Conservation (phyloP, 2,113 vertebrate genomes). For the Syrrhaptes paradoxus region DNA sequence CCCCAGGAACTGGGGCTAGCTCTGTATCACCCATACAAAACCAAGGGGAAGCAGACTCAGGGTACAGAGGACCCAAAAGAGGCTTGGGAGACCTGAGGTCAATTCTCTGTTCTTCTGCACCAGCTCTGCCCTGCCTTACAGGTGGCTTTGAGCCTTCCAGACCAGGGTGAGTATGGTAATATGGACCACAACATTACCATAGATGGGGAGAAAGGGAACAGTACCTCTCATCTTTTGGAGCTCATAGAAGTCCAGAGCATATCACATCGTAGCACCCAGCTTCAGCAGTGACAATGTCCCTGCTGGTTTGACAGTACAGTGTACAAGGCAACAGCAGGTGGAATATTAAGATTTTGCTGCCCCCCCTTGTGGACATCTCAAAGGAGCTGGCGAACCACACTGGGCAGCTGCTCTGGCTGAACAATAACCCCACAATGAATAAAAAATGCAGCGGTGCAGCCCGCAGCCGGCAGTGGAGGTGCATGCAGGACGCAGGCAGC, state of each 20-base stretch:
- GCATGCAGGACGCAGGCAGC: neutral
- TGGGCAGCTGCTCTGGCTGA: neutral
- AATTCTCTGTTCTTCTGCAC: neutral
- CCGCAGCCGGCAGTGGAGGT: rapidly evolving
- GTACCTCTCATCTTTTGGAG: neutral
- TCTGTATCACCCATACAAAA: neutral
- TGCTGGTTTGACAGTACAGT: neutral
- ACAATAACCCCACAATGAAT: neutral
- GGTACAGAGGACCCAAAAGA: neutral
- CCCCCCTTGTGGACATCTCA: neutral
- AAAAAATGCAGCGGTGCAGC: neutral
- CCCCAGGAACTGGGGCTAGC: neutral
- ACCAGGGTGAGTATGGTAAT: neutral
- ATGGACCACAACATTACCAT: neutral
- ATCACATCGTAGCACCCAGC: neutral
- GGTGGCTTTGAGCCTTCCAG: neutral
- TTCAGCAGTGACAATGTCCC: neutral
- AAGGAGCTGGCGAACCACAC: neutral
- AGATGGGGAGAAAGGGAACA: neutral
- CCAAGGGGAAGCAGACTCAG: neutral
- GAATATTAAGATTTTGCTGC: neutral
- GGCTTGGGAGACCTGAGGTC: neutral
- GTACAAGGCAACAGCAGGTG: neutral
- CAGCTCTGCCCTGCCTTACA: neutral
- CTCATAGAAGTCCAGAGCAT: neutral